Evolutionary conservation across 2,113 vertebrate species (phyloP).

Genomic region (Zosterops borbonicus): DNA sequence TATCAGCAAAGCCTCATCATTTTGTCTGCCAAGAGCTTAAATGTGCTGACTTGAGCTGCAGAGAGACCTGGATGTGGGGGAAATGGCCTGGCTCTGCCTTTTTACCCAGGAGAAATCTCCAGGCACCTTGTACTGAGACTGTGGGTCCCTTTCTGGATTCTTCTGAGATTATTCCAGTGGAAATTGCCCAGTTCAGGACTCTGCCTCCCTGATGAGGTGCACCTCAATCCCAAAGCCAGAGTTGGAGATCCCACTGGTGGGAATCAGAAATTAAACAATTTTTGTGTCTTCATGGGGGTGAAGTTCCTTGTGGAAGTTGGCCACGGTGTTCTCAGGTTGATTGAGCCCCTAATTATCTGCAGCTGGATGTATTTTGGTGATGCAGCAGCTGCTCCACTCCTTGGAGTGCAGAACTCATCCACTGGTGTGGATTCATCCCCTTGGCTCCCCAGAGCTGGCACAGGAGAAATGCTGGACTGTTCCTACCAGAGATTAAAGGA

Average conservation of each 20-base stretch:
- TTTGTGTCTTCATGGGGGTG: neutral
- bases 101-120: neutral
- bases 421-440: neutral
- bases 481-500: neutral
- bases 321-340: neutral
- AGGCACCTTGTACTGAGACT: neutral
- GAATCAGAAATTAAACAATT: neutral
- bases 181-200: neutral
- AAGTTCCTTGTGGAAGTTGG: neutral
- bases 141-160: accelerated
- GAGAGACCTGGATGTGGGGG: neutral
- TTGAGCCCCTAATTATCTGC: neutral
- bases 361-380: neutral
- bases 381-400: neutral
- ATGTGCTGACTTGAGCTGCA: neutral
- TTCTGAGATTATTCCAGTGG: neutral
- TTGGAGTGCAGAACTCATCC: neutral
- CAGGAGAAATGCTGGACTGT: neutral
- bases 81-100: neutral
- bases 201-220: neutral
- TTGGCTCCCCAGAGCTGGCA: neutral
- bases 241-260: neutral
- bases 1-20: constrained; percentile 16
- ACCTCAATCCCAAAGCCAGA: neutral
- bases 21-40: neutral